A percentile compares a stretch with the other conserved stretches of the same genome.
Conservation (phyloP, 2,888 invertebrate species). For the Drosophila fulvimacula region DNA sequence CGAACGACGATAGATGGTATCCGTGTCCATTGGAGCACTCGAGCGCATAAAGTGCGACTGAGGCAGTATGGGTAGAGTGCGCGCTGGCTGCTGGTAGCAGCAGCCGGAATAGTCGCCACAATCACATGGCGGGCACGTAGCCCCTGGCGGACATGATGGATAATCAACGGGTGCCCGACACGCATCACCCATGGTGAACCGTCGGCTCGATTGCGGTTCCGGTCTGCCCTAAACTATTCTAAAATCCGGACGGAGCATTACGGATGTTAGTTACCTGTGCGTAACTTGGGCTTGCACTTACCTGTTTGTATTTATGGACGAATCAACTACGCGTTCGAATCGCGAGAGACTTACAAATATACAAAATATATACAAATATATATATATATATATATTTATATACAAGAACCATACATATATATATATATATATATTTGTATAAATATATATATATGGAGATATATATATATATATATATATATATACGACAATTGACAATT, state of each 20-base stretch:
- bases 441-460: not conserved
- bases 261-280: constrained; percentile 33
- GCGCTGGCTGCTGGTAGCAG: constrained; percentile 83
- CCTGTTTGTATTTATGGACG: not conserved
- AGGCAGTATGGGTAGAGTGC: constrained; percentile 79
- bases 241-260: not conserved
- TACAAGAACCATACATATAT: not conserved
- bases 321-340: not conserved
- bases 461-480: not conserved
- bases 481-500: constrained; percentile 28
- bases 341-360: not conserved
- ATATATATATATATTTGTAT: not conserved
- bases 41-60: constrained; percentile 86
- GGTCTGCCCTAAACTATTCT: not conserved
- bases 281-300: not conserved
- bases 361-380: not conserved
- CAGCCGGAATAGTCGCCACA: constrained; percentile 78
- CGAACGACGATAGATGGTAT: constrained; percentile 89
- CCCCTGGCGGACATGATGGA: constrained; percentile 67
- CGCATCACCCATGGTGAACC: constrained; percentile 46
- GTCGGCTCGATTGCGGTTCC: not conserved
- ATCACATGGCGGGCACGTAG: constrained; percentile 66
- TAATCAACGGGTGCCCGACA: constrained; percentile 72
- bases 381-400: not conserved
- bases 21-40: constrained; percentile 86